Percentiles rank a stretch among this genome's conserved stretches.
These are phyloP conservation scores for Falco cherrug DNA, from an alignment of 2,797 vertebrate species.

Conservation along the genomic window DNA sequence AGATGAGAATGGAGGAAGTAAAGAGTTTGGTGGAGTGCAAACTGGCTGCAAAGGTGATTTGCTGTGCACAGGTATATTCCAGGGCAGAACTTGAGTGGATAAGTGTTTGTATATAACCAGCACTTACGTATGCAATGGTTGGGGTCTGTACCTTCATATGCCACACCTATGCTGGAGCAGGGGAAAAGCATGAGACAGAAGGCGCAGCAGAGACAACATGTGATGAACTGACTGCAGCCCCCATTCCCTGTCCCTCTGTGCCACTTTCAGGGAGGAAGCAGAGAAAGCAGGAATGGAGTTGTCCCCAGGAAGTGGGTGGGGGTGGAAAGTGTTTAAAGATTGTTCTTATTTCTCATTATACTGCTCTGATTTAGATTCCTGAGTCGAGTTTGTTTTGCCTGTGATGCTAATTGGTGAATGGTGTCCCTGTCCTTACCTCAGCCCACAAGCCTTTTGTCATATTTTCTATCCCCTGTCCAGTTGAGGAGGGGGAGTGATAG, in stretches of 20 bases:
- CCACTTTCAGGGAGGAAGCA: not conserved
- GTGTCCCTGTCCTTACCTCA: not conserved
- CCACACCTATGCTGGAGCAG: not conserved
- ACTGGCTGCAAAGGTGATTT: too few relatives aligned
- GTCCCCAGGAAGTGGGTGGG: not conserved
- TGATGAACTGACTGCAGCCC: not conserved
- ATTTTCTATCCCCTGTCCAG: not conserved
- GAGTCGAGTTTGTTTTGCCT: not conserved
- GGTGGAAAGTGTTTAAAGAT: not conserved
- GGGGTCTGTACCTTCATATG: too few relatives aligned
- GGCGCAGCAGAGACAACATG: too few relatives aligned
- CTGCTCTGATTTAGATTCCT: not conserved
- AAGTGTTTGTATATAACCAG: too few relatives aligned
- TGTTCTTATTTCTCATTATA: not conserved
- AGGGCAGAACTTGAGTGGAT: too few relatives aligned
- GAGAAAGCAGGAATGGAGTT: not conserved
- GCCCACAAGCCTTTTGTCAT: accelerated
- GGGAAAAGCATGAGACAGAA: not conserved
- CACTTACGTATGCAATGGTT: too few relatives aligned
- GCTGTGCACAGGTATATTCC: too few relatives aligned
- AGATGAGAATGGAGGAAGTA: too few relatives aligned
- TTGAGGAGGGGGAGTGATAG: not conserved
- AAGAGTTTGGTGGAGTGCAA: too few relatives aligned
- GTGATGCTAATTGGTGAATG: not conserved
- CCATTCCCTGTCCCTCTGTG: not conserved